These are phyloP conservation scores for Drosophila simulans DNA, from an alignment of 1,140 invertebrate species.

Conservation along the genomic window DNA sequence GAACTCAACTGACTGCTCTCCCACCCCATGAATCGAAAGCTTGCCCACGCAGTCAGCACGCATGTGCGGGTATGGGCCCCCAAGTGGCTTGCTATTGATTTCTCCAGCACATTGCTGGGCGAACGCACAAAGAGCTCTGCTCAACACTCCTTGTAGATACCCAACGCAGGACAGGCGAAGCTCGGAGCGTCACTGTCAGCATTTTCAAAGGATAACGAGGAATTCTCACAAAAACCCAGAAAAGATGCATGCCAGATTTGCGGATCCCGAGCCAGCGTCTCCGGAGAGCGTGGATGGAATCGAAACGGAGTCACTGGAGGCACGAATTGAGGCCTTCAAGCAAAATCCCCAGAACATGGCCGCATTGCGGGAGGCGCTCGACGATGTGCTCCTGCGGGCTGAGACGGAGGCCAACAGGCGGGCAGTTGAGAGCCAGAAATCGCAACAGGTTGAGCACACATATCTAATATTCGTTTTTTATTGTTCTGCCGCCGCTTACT, in stretches of 20 bases:
- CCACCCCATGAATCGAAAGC: constrained; percentile 5
- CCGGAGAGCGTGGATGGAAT: constrained; percentile 64
- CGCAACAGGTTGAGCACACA: constrained; percentile 76
- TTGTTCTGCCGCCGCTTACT: constrained; percentile 87
- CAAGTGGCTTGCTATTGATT: constrained; percentile 61
- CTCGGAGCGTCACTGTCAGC: constrained; percentile 8
- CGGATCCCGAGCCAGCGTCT: constrained; percentile 71
- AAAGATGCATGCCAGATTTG: constrained; percentile 82
- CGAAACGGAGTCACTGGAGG: constrained; percentile 57
- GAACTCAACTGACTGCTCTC: background rate
- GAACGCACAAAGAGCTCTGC: constrained; percentile 40
- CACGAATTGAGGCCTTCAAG: constrained; percentile 76
- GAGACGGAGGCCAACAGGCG: constrained; percentile 74
- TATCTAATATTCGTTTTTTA: constrained; percentile 50
- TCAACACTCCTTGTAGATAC: constrained; percentile 70
- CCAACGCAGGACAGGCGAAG: constrained; percentile 53
- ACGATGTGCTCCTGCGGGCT: constrained; percentile 76
- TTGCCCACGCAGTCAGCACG: constrained; percentile 54
- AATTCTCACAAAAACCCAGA: constrained; percentile 25
- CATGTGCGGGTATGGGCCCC: constrained; percentile 55
- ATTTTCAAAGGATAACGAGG: constrained; percentile 4
- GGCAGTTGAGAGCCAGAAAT: constrained; percentile 59
- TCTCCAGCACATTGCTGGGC: constrained; percentile 40
- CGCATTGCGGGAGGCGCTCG: constrained; percentile 70
- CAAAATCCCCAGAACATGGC: constrained; percentile 79